Evolutionary conservation across 2,113 vertebrate genomes (phyloP).

Genomic region (Ophthalmolycus amberensis): DNA sequence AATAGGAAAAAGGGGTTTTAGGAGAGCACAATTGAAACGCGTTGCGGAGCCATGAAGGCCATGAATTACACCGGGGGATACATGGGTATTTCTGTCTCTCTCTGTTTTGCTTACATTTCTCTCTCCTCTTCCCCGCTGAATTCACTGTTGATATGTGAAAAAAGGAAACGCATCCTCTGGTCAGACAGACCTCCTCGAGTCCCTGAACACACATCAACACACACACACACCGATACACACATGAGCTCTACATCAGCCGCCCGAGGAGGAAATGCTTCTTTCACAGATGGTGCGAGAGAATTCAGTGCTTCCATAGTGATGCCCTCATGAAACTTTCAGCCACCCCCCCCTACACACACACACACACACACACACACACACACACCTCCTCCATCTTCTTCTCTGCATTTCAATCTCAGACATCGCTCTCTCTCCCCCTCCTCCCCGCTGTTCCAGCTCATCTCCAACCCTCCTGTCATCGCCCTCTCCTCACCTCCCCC

Average conservation of each 20-base stretch:
- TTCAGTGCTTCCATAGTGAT: constrained; percentile 65
- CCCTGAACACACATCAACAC: constrained; percentile 30
- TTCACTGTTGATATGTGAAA: constrained; percentile 64
- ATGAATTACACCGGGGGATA: constrained; percentile 41
- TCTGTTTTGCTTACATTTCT: constrained; percentile 42
- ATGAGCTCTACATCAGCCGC: constrained; percentile 20
- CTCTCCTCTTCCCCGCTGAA: constrained; percentile 30
- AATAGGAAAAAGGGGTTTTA: constrained; percentile 56
- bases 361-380: background rate
- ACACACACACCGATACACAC: constrained; percentile 9
- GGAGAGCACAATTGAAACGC: constrained; percentile 41
- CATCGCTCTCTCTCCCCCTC: background rate
- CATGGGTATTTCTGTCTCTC: constrained; percentile 34
- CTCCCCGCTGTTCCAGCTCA: constrained; percentile 6
- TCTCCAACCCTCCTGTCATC: constrained; percentile 31
- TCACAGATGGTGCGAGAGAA: constrained; percentile 71
- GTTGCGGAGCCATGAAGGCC: constrained; percentile 48
- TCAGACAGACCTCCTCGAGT: constrained; percentile 31
- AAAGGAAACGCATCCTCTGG: constrained; percentile 44
- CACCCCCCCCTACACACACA: no score
- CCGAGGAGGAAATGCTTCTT: constrained; percentile 60
- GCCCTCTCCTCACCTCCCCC: constrained; percentile 1
- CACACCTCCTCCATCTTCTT: background rate
- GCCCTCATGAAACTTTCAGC: constrained; percentile 73
- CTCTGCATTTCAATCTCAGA: constrained; percentile 41